These are phyloP conservation scores for Etheostoma spectabile DNA, from an alignment of 2,113 vertebrate genomes.

Conservation along the genomic window DNA sequence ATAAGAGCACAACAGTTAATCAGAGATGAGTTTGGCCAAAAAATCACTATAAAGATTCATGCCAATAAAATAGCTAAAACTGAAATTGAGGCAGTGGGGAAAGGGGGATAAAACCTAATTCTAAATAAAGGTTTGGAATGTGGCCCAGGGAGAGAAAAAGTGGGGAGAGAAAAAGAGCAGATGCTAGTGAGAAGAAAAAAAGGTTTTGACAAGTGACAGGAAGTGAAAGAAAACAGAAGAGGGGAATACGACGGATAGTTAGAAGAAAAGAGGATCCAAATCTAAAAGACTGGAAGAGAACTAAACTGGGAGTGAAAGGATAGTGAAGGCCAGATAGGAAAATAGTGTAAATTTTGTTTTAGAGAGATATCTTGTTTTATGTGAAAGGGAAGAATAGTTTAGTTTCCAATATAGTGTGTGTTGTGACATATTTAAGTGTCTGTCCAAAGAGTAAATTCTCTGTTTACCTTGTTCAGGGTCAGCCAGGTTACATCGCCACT, in stretches of 20 bases:
- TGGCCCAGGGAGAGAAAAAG: constrained; percentile 11
- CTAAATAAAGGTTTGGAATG: constrained; percentile 1
- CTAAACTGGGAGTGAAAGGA: constrained; percentile 20
- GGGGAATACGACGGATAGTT: constrained; percentile 23
- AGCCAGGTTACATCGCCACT: constrained; percentile 9
- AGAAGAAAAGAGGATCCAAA: constrained; percentile 33
- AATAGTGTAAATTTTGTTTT: constrained; percentile 17
- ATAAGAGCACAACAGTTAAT: neutral
- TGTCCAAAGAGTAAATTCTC: constrained; percentile 23
- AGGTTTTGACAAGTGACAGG: constrained; percentile 43
- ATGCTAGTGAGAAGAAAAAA: constrained; percentile 5
- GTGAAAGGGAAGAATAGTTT: constrained; percentile 5
- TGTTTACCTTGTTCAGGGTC: constrained; percentile 18
- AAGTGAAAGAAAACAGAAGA: constrained; percentile 29
- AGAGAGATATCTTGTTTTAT: constrained; percentile 16
- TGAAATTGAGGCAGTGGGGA: neutral
- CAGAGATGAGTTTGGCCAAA: neutral
- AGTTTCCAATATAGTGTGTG: constrained; percentile 1
- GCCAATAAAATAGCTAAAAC: neutral
- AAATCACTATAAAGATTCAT: neutral
- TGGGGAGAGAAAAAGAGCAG: constrained; percentile 13
- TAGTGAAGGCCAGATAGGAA: constrained; percentile 27
- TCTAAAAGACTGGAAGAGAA: constrained; percentile 1
- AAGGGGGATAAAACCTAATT: neutral
- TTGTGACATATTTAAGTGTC: constrained; percentile 41